Evolutionary conservation across 2,797 vertebrate genomes (phyloP).

Genomic region (Hoplostethus mediterraneus): DNA sequence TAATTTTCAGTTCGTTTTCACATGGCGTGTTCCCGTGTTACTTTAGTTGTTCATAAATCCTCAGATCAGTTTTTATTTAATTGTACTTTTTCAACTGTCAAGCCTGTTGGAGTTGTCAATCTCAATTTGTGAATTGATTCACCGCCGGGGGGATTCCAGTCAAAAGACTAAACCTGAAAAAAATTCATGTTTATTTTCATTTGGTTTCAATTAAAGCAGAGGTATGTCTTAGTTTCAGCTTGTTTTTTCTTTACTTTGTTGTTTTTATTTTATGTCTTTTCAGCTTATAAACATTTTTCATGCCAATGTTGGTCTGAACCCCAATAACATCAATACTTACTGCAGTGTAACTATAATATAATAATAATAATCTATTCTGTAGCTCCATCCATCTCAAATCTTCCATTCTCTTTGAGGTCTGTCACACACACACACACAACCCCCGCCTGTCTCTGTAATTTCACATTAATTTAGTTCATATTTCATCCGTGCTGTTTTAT

Average conservation of each 20-base stretch:
- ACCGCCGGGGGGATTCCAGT: too few species aligned
- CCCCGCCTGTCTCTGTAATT: constrained; percentile 49
- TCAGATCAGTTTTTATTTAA: too few species aligned
- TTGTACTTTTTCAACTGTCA: too few species aligned
- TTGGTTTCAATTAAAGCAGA: constrained; percentile 16
- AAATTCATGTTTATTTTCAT: constrained; percentile 23
- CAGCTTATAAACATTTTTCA: not conserved
- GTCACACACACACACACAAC: not conserved
- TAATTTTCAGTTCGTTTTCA: too few species aligned
- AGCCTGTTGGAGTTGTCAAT: too few species aligned
- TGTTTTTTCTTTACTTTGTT: too few species aligned
- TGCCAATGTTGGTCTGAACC: constrained; percentile 8
- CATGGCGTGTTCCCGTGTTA: too few species aligned
- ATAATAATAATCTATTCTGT: constrained; percentile 37
- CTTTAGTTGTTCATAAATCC: too few species aligned
- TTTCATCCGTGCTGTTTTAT: constrained; percentile 73
- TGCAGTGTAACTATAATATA: constrained; percentile 5
- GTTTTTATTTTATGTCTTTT: constrained; percentile 12
- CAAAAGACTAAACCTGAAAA: not conserved
- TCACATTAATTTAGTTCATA: constrained; percentile 73
- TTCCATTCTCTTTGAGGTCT: constrained; percentile 57
- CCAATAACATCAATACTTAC: too few species aligned
- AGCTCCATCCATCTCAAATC: constrained; percentile 50
- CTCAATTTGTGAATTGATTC: too few species aligned
- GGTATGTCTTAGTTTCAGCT: constrained; percentile 8